These are phyloP conservation scores for Onychomys arenicola DNA, from an alignment of 2,797 vertebrate species.

Conservation along the genomic window DNA sequence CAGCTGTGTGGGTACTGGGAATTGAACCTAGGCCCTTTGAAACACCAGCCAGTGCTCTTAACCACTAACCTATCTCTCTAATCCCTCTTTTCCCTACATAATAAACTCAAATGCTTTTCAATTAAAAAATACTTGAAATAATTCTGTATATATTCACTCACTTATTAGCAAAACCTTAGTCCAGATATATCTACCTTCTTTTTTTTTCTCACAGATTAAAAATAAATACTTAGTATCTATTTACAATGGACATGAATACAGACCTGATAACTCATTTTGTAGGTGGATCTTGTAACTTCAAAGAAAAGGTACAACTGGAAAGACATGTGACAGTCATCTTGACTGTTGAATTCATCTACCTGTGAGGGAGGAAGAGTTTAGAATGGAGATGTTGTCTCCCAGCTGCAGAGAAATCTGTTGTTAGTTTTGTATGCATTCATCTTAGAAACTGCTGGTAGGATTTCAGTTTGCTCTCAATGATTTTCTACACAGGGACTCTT, in stretches of 20 bases:
- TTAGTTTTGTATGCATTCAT: not conserved
- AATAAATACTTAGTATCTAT: not conserved
- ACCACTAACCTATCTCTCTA: not conserved
- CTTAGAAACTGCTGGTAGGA: not conserved
- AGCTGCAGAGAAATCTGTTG: not conserved
- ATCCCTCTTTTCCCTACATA: not conserved
- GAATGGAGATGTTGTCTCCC: not conserved
- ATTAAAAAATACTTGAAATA: slow-evolving; percentile 3
- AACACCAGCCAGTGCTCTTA: not conserved
- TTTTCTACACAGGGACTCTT: not conserved
- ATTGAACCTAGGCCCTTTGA: not conserved
- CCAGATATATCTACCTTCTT: not conserved
- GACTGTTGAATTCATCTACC: not conserved
- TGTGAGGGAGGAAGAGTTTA: not conserved
- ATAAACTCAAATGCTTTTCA: slow-evolving; percentile 16
- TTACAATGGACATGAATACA: not conserved
- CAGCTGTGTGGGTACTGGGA: not conserved
- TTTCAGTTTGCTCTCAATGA: not conserved
- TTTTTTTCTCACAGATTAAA: slow-evolving; percentile 1
- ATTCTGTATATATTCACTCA: not conserved
- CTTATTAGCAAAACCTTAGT: not conserved
- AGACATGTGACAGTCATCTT: not conserved
- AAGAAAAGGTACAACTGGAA: not conserved
- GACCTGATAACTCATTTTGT: slow-evolving; percentile 15
- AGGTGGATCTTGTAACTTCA: slow-evolving; percentile 1